These are phyloP conservation scores for Drosophila nikananu DNA, from an alignment of 1,140 invertebrate species.

Conservation along the genomic window DNA sequence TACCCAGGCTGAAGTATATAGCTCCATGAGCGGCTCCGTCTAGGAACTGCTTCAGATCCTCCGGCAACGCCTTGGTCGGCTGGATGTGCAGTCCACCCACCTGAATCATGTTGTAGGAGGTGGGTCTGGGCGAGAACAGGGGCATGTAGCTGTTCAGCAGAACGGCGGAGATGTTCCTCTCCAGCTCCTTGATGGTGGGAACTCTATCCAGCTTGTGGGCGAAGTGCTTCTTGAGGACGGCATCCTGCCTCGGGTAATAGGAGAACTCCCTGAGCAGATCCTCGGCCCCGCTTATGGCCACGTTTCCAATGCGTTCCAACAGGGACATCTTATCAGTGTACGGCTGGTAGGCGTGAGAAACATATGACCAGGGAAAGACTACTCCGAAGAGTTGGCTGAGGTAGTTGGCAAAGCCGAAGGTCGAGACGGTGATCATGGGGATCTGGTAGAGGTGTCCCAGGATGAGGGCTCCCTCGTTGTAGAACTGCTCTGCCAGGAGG, in stretches of 20 bases:
- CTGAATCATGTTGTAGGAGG: constrained; percentile 85
- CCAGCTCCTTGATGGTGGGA: constrained; percentile 85
- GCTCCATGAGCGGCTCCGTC: constrained; percentile 86
- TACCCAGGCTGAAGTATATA: constrained; percentile 85
- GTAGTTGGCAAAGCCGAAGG: constrained; percentile 76
- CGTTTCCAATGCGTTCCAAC: constrained; percentile 78
- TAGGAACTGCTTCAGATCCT: constrained; percentile 73
- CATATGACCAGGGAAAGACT: constrained; percentile 76
- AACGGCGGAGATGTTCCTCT: constrained; percentile 86
- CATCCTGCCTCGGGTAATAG: constrained; percentile 72
- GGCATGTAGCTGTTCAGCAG: constrained; percentile 86
- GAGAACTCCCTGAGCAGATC: constrained; percentile 51
- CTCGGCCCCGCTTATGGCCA: constrained; percentile 40
- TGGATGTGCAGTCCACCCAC: constrained; percentile 86
- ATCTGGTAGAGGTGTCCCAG: constrained; percentile 84
- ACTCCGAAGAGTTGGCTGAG: constrained; percentile 77
- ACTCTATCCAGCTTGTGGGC: constrained; percentile 40
- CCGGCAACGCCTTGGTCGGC: constrained; percentile 75
- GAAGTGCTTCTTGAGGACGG: constrained; percentile 70
- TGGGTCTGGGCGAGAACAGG: constrained; percentile 83
- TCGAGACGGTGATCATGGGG: constrained; percentile 72
- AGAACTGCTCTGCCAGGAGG: constrained; percentile 83
- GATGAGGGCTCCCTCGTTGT: constrained; percentile 82
- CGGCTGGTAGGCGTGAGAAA: constrained; percentile 66
- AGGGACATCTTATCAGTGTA: constrained; percentile 80